phyloP scores from a whole-genome alignment of 2,797 vertebrate genomes.

The Florisuga fusca region DNA sequence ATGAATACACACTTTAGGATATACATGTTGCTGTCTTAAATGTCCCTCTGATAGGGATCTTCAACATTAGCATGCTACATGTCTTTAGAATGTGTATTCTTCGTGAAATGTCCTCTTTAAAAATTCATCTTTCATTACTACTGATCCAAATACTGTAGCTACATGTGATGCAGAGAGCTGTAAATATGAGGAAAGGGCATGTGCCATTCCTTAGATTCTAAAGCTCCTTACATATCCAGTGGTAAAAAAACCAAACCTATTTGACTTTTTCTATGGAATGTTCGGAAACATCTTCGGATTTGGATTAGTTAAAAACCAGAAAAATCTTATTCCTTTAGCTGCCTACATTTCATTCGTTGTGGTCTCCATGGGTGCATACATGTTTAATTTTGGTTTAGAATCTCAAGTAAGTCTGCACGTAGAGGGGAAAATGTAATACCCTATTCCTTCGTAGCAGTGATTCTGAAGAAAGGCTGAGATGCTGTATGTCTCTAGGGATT shows the following conservation, averaged over 20 bases:
- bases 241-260: background rate
- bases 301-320: background rate
- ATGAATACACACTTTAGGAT: background rate
- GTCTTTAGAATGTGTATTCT: background rate
- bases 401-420: background rate
- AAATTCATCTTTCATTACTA: background rate
- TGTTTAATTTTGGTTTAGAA: background rate
- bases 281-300: background rate
- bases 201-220: background rate
- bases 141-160: background rate
- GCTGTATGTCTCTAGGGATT: background rate
- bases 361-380: background rate
- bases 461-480: background rate
- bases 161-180: background rate
- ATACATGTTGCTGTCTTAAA: background rate
- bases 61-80: background rate
- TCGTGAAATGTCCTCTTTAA: background rate
- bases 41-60: background rate
- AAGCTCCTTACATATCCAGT: background rate
- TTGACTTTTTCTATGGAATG: background rate
- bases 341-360: background rate
- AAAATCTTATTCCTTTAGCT: background rate
- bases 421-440: slow-evolving; percentile 1
- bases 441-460: background rate
- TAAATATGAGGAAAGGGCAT: background rate